Conservation (phyloP, 92 coral and sea anemone genomes). For the Porites lobata region DNA sequence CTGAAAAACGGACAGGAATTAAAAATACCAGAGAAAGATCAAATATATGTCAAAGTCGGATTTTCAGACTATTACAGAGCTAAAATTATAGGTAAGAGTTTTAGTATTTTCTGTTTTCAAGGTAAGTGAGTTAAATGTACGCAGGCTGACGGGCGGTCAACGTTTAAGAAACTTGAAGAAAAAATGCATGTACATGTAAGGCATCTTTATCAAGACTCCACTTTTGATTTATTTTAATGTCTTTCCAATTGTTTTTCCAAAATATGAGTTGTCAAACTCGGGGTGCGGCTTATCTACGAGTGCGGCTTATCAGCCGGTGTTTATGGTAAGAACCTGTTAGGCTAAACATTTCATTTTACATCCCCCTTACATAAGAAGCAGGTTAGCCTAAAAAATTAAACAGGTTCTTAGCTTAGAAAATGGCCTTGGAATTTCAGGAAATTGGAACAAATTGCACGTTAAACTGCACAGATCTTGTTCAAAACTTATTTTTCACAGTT, state of each 20-base stretch:
- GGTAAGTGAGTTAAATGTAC: background rate
- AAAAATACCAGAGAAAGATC: slow-evolving; percentile 14
- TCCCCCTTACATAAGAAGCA: no score
- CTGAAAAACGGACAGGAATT: background rate
- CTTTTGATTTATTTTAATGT: slow-evolving; percentile 3
- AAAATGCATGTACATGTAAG: slow-evolving; percentile 15
- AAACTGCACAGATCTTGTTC: background rate
- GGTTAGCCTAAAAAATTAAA: no score
- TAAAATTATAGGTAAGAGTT: slow-evolving; percentile 16
- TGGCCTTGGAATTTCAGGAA: background rate
- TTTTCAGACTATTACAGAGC: slow-evolving; percentile 17
- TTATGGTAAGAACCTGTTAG: background rate
- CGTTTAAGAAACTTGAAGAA: slow-evolving; percentile 1
- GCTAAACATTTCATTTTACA: no score
- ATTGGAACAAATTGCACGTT: background rate
- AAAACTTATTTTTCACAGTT: background rate
- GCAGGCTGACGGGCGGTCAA: background rate
- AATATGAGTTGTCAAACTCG: slow-evolving; percentile 11
- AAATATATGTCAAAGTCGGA: slow-evolving; percentile 6
- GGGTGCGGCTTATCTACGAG: background rate
- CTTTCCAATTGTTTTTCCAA: slow-evolving; percentile 11
- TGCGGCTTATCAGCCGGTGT: slow-evolving; percentile 22
- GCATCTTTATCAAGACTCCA: slow-evolving; percentile 4
- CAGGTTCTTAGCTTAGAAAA: no score
- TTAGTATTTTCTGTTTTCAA: background rate